Conservation (phyloP, 2,888 invertebrate species). For the Heliconius ismenius region DNA sequence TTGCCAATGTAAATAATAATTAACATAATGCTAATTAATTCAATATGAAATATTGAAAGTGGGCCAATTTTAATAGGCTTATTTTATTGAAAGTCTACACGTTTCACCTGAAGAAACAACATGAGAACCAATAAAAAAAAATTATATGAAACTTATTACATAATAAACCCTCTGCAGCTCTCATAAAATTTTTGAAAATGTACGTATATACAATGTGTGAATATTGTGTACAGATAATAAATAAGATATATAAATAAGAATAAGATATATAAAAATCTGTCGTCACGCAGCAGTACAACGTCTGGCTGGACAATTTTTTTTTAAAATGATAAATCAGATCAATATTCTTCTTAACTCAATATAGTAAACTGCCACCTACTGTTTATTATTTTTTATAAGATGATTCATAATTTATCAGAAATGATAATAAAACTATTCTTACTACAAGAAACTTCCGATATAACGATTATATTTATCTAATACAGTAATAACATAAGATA, state of each 20-base stretch:
- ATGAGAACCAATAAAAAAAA: no score
- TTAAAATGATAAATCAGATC: no score
- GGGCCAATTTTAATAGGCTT: slow-evolving; percentile 3
- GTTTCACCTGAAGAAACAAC: background rate
- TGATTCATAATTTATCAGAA: background rate
- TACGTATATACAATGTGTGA: no score
- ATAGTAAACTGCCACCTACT: background rate
- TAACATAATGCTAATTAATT: background rate
- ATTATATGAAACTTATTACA: no score
- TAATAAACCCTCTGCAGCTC: no score
- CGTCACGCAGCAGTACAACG: no score
- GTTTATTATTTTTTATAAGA: background rate
- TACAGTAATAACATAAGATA: background rate
- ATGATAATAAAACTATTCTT: background rate
- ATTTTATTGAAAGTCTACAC: background rate
- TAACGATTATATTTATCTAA: background rate
- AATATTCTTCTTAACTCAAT: background rate
- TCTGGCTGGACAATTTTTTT: no score
- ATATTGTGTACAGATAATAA: no score
- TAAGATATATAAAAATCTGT: no score
- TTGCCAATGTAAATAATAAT: background rate
- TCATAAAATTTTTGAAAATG: no score
- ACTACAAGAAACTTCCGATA: background rate
- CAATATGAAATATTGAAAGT: background rate
- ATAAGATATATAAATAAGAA: no score